Base-by-base conservation (phyloP, 2,888 invertebrate species). In the Meteorus colon region DNA sequence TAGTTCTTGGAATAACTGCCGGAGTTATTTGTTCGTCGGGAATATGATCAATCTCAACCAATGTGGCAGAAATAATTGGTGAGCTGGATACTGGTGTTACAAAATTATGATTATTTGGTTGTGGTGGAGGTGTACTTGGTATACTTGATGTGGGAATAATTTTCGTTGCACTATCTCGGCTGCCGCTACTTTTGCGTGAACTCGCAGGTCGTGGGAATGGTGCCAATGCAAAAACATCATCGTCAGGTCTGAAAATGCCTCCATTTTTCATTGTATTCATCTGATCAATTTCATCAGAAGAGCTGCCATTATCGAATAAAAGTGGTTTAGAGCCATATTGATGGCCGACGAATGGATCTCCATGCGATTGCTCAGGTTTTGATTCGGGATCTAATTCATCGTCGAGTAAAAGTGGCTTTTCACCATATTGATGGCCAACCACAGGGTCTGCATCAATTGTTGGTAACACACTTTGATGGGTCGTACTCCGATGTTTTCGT, bases 341-440 rank as follows among this genome's bases (percentile, higher is more conserved):
- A 86, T 94, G 94, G 0, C 94, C 92, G 6, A 94, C 92, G 37
- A 93, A 89, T 66, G 93, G 91, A 83, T 92, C 92, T 63, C 92
- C 92, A 62, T 90, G 90, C 1, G 84, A 84, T 72, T 89, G 89
- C 37, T 87, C 88, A 0, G 87, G 86, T 59, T 87, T 88, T 0
- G 86, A 88, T 73, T 93, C 93, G 0, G 92, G 92, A 82, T 94
- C 94, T n/a, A 95, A 88, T 83, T 96, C 95, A 86, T 95, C 95
- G 84, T 96, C 95, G 74, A 95, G 91, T 4, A 96, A 87, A 55
- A 96, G 88, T 1, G 95, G 95, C 81, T 93, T 92, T 78, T 94
- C 95, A 0, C 95, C 95, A 82, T 94, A 95, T 81, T 94, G 94
- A 86, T 95, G 95, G 0, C 95, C 93, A 6, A 95, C 93, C 78